Conservation (phyloP, 2,797 vertebrate species). For the Notolabrus celidotus region DNA sequence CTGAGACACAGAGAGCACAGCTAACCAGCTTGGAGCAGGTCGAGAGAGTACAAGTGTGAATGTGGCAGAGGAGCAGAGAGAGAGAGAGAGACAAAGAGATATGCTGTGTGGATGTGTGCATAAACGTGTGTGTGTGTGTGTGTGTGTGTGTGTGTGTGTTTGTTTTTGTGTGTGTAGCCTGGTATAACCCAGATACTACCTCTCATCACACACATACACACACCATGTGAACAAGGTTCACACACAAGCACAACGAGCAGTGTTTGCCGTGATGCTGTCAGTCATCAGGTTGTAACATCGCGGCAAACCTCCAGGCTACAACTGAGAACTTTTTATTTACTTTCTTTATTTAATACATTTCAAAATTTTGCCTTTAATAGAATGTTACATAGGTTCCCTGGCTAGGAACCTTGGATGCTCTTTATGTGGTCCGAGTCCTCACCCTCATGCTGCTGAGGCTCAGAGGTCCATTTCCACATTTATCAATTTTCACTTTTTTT, state of each 20-base stretch:
- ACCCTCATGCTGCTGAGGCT: no score
- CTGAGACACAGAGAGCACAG: slow-evolving; percentile 40
- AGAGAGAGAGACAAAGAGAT: slow-evolving; percentile 1
- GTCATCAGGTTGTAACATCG: not conserved
- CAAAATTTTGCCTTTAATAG: no score
- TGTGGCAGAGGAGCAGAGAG: slow-evolving; percentile 14
- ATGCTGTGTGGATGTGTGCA: not conserved
- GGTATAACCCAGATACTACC: slow-evolving; percentile 44
- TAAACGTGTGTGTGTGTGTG: slow-evolving; percentile 17
- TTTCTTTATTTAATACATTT: no score
- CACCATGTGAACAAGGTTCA: not conserved
- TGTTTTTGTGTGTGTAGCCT: not conserved
- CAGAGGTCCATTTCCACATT: no score
- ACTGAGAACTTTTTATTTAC: no score
- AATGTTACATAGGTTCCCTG: no score
- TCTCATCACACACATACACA: slow-evolving; percentile 12
- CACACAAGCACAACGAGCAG: slow-evolving; percentile 8
- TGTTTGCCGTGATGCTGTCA: not conserved
- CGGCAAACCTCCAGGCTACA: no score
- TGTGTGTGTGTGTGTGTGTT: not conserved
- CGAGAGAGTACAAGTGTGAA: slow-evolving; percentile 21
- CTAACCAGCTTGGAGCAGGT: slow-evolving; percentile 29
- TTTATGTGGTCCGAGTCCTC: no score
- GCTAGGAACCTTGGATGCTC: no score
- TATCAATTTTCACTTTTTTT: no score